Evolutionary conservation across 2,797 vertebrate species (phyloP).

Genomic region (Cirrhinus mrigala): DNA sequence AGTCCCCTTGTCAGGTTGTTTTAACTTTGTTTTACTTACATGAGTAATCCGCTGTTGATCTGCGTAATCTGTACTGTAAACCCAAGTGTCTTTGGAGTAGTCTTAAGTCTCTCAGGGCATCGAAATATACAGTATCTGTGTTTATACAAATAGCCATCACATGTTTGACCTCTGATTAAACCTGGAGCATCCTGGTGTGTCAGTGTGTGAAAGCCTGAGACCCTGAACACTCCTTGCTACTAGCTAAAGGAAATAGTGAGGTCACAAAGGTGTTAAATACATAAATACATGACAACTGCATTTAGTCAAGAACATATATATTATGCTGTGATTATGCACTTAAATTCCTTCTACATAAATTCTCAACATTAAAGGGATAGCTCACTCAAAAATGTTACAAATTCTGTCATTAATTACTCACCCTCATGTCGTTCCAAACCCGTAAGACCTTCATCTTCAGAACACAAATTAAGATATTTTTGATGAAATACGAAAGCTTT

Average conservation of each 20-base stretch:
- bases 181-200: background rate
- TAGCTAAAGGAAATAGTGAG: background rate
- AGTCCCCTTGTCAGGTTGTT: conserved; percentile 27
- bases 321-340: background rate
- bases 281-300: background rate
- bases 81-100: conserved; percentile 5
- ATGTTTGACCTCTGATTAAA: background rate
- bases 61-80: conserved; percentile 10
- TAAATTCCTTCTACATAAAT: background rate
- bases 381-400: no score
- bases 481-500: no score
- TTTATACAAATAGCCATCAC: background rate
- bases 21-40: conserved; percentile 33
- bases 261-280: background rate
- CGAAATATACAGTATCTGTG: conserved; percentile 14
- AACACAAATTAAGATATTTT: no score
- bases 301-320: background rate
- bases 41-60: conserved; percentile 39
- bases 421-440: no score
- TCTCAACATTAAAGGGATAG: background rate
- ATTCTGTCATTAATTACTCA: no score
- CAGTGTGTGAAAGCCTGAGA: background rate
- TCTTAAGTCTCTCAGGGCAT: conserved; percentile 4
- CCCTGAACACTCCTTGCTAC: background rate
- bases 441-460: no score